phyloP scores from a whole-genome alignment of 1,140 invertebrate species.

The Octopus sinensis region DNA sequence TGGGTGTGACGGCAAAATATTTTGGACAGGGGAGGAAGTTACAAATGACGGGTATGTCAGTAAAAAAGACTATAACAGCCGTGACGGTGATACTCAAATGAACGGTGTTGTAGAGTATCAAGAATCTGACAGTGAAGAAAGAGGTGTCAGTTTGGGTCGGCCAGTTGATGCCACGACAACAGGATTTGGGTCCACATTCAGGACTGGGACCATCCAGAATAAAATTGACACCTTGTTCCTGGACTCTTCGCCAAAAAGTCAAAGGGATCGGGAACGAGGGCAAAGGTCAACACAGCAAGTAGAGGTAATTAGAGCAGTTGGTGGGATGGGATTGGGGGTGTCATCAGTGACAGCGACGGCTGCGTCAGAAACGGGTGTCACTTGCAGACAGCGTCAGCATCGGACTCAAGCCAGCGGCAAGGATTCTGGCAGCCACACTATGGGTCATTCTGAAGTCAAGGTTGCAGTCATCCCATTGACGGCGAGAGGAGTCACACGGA shows the following conservation, averaged over 20 bases:
- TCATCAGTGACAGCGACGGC: too few relatives aligned
- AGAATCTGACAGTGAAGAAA: slow-evolving; percentile 3
- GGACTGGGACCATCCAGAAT: slow-evolving; percentile 28
- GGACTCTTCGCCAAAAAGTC: too few relatives aligned
- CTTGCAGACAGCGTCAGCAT: too few relatives aligned
- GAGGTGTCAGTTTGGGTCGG: neutral
- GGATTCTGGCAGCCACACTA: neutral
- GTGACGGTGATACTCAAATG: slow-evolving; percentile 18
- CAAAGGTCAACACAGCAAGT: neutral
- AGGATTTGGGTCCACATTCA: slow-evolving; percentile 25
- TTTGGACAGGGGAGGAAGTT: slow-evolving; percentile 9
- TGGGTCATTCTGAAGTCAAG: neutral
- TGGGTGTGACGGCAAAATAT: neutral
- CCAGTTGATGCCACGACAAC: too few relatives aligned
- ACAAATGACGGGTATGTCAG: slow-evolving; percentile 19
- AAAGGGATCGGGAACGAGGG: neutral
- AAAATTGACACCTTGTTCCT: slow-evolving; percentile 2
- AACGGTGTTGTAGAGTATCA: slow-evolving; percentile 8
- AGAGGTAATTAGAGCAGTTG: too few relatives aligned
- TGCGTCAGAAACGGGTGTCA: too few relatives aligned
- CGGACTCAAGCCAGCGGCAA: too few relatives aligned
- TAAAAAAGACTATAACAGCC: slow-evolving; percentile 17
- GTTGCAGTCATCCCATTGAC: too few relatives aligned
- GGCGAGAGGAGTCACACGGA: neutral
- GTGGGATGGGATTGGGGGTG: too few relatives aligned